Evolutionary conservation across 2,113 vertebrate species (phyloP).

Genomic region (Pygoscelis adeliae): DNA sequence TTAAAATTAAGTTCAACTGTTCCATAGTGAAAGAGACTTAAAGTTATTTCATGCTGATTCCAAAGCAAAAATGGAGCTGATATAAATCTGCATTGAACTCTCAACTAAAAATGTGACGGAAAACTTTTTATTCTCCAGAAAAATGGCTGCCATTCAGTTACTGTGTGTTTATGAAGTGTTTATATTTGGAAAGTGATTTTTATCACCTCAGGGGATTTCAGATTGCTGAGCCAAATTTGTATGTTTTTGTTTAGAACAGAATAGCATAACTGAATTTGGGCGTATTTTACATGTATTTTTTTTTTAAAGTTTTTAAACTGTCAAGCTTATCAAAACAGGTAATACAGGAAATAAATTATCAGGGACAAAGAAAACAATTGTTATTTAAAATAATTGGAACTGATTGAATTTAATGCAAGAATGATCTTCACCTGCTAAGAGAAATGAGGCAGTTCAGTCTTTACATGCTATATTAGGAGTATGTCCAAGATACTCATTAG

Average conservation of each 20-base stretch:
- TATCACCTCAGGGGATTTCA: neutral
- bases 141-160: neutral
- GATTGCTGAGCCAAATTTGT: neutral
- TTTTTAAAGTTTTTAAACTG: neutral
- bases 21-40: neutral
- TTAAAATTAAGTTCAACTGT: neutral
- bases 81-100: neutral
- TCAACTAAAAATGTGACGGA: neutral
- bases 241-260: neutral
- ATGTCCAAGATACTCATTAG: neutral
- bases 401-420: neutral
- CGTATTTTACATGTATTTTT: neutral
- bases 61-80: neutral
- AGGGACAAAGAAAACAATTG: neutral
- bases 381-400: neutral
- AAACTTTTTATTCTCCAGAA: neutral
- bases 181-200: neutral
- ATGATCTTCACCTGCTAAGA: neutral
- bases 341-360: neutral
- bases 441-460: neutral
- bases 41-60: slow-evolving; percentile 2
- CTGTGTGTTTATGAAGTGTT: neutral
- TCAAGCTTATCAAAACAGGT: neutral
- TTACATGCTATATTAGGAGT: neutral
- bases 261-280: neutral